phyloP scores from a whole-genome alignment of 2,113 vertebrate genomes.

The Nettapus auritus region DNA sequence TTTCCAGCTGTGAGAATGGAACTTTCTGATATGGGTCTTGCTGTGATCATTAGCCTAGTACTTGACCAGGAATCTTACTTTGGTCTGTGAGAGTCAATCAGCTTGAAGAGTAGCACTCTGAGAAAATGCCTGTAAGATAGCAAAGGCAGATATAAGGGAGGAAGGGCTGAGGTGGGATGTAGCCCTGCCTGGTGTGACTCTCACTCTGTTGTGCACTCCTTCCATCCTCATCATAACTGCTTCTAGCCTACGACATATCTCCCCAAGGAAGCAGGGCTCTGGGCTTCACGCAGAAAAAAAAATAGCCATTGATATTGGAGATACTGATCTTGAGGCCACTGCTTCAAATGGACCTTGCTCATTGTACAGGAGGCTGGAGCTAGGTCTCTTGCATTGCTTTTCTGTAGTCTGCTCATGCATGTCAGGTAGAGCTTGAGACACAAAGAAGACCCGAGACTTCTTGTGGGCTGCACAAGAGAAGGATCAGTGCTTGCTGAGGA shows the following conservation, averaged over 20 bases:
- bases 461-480: background rate
- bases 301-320: background rate
- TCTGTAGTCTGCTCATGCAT: background rate
- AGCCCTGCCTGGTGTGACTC: background rate
- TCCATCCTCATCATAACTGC: too few species aligned
- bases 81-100: background rate
- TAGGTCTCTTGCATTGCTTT: background rate
- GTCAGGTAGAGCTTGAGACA: background rate
- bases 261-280: background rate
- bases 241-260: background rate
- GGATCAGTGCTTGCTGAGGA: background rate
- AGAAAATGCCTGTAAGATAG: accelerated
- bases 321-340: background rate
- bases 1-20: background rate
- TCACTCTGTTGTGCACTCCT: background rate
- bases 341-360: background rate
- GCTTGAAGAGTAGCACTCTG: background rate
- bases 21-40: background rate
- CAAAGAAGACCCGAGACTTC: background rate
- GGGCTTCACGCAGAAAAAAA: background rate
- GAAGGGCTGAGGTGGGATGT: background rate
- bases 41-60: background rate
- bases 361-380: background rate
- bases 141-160: background rate
- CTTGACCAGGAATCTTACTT: background rate